phyloP scores from a whole-genome alignment of 1,140 invertebrate genomes.

The Macrobrachium rosenbergii region DNA sequence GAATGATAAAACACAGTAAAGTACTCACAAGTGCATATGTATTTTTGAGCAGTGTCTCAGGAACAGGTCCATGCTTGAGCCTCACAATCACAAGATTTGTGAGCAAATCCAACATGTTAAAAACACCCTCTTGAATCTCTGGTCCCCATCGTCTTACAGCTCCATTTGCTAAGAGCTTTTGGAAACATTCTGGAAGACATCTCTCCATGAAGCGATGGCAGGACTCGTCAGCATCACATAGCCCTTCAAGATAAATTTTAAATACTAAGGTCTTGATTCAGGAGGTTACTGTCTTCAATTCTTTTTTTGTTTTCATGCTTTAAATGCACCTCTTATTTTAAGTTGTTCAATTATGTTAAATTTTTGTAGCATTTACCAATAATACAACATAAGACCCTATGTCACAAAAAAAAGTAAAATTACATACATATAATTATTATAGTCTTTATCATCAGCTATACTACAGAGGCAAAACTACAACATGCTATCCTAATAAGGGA shows the following conservation, averaged over 20 bases:
- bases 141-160: conserved; percentile 73
- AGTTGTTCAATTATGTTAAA: no score
- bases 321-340: background rate
- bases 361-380: no score
- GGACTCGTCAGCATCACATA: conserved; percentile 72
- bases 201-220: conserved; percentile 73
- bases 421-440: no score
- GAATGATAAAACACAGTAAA: conserved; percentile 30
- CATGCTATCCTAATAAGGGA: no score
- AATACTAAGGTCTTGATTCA: background rate
- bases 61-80: conserved; percentile 70
- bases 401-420: no score
- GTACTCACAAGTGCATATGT: conserved; percentile 69
- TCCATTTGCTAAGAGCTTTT: conserved; percentile 72
- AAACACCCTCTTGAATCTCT: conserved; percentile 75
- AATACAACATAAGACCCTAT: no score
- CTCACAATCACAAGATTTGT: conserved; percentile 72
- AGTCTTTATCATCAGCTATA: no score
- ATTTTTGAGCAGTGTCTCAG: conserved; percentile 55
- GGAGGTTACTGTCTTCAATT: background rate
- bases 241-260: conserved; percentile 47
- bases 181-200: conserved; percentile 74
- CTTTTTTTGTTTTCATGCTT: background rate
- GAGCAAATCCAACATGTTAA: conserved; percentile 73
- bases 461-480: no score